Evolutionary conservation across 2,888 invertebrate genomes (phyloP).

Genomic region (Ptilodon capucinus): DNA sequence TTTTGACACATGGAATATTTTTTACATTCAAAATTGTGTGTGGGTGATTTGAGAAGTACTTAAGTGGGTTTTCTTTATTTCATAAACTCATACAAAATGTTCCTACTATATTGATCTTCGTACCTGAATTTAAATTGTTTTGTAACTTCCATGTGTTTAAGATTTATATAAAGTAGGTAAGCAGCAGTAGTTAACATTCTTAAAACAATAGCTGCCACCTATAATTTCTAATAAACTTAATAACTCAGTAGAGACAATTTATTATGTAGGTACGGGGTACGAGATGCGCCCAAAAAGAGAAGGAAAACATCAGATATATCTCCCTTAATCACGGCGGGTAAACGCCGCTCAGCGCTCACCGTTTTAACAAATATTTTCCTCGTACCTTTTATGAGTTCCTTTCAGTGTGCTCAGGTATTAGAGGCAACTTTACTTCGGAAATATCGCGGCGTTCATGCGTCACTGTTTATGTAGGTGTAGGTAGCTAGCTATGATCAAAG

Average conservation of each 20-base stretch:
- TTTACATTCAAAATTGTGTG: too few relatives aligned
- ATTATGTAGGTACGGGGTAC: conserved; percentile 36
- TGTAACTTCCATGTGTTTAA: too few relatives aligned
- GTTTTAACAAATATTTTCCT: conserved; percentile 57
- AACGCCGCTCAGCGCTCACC: conserved; percentile 42
- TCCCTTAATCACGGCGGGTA: conserved; percentile 56
- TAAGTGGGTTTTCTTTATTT: too few relatives aligned
- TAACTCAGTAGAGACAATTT: conserved; percentile 26
- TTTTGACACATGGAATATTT: too few relatives aligned
- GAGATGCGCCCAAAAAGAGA: conserved; percentile 35
- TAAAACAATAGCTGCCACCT: background rate
- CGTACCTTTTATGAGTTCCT: conserved; percentile 50
- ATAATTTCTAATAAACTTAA: conserved; percentile 35
- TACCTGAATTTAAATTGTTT: too few relatives aligned
- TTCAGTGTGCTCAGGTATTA: conserved; percentile 42
- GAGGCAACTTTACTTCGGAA: conserved; percentile 41
- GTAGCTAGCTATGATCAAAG: conserved; percentile 30
- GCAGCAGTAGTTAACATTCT: background rate
- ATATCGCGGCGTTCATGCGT: conserved; percentile 38
- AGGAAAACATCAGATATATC: conserved; percentile 61
- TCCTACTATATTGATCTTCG: too few relatives aligned
- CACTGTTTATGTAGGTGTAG: conserved; percentile 29
- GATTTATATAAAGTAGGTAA: too few relatives aligned
- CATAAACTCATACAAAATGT: too few relatives aligned
- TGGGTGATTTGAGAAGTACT: too few relatives aligned